Evolutionary conservation across 2,113 vertebrate species (phyloP), one percentile per base, ranked within the genome.

Genomic region (Chitala chitala): DNA sequence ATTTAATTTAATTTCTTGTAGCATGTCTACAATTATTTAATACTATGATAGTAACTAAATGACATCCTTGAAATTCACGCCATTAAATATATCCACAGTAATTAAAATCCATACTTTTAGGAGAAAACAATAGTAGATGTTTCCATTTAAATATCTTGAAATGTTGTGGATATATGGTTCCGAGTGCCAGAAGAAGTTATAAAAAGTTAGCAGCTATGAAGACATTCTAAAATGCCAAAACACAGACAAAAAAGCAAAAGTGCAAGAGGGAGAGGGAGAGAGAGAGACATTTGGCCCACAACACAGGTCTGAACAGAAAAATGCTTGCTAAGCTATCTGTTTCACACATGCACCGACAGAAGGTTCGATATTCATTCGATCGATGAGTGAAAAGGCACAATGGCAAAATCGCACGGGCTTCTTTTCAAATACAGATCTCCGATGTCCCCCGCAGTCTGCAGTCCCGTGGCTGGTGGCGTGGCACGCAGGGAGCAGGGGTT

Each of bases 331-430:
- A 96, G 94, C 93, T 94, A 95, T 98, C 94, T 90, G 89, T 95
- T 96, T 96, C 94, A 95, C 94, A 94, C 92, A 95, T 90, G 89
- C 94, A 90, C 93, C 89, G 93, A 95, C 95, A 96, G 95, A 95
- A 95, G 94, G 94, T 96, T 97, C 95, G 93, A 98, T 98, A 96
- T 94, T 95, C 94, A 96, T 94, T 95, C 94, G 93, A 98, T 97
- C 95, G 94, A 97, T 96, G 94, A 94, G 94, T 96, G 94, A 96
- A 98, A 97, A 95, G 94, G 92, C 94, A 94, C 95, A 96, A 96
- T 95, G 93, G 94, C 93, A 94, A 95, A 98, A 94, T 94, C 91
- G 89, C 91, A 94, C 89, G 89, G 90, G 93, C 93, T 97, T 93
- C 94, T 94, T 96, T 97, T 98, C 93, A 96, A 94, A 93, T 92